Evolutionary conservation across 2,888 invertebrate species (phyloP).

Genomic region (Gibbula magus): DNA sequence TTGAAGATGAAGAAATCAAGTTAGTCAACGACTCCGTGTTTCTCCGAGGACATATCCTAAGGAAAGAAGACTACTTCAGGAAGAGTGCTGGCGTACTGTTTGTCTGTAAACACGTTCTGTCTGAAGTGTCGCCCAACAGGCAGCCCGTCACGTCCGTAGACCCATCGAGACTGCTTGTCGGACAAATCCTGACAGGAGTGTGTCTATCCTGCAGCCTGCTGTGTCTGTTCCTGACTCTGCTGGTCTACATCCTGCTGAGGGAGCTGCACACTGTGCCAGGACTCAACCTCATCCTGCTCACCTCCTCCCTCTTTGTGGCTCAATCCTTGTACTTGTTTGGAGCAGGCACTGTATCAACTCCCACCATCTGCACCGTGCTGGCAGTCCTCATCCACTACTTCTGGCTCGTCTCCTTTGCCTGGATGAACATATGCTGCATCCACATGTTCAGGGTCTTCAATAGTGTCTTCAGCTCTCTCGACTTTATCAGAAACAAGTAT

Average conservation of each 20-base stretch:
- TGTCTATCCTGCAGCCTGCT: not conserved
- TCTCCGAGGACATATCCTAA: not conserved
- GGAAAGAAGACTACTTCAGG: not conserved
- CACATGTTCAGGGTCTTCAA: slow-evolving; percentile 21
- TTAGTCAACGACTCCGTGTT: not conserved
- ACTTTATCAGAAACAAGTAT: not conserved
- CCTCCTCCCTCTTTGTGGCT: not conserved
- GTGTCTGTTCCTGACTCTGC: not conserved
- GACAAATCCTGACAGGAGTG: not conserved
- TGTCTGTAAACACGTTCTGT: too few species aligned
- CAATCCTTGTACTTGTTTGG: slow-evolving; percentile 13
- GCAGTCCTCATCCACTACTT: slow-evolving; percentile 21
- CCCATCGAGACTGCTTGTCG: not conserved
- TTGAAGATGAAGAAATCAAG: not conserved
- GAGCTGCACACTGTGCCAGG: slow-evolving; percentile 12
- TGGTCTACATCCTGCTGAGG: not conserved
- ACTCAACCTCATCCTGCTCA: not conserved
- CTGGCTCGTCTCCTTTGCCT: slow-evolving; percentile 16
- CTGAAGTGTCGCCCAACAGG: too few species aligned
- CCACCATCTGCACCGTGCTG: not conserved
- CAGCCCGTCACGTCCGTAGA: too few species aligned
- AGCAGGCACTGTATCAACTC: not conserved
- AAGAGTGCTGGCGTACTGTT: too few species aligned
- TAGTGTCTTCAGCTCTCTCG: not conserved
- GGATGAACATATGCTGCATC: slow-evolving; percentile 23